Percentiles rank a stretch among this genome's conserved stretches.
Evolutionary conservation across 1,140 invertebrate genomes (phyloP).

Genomic region (Eriosoma lanigerum): DNA sequence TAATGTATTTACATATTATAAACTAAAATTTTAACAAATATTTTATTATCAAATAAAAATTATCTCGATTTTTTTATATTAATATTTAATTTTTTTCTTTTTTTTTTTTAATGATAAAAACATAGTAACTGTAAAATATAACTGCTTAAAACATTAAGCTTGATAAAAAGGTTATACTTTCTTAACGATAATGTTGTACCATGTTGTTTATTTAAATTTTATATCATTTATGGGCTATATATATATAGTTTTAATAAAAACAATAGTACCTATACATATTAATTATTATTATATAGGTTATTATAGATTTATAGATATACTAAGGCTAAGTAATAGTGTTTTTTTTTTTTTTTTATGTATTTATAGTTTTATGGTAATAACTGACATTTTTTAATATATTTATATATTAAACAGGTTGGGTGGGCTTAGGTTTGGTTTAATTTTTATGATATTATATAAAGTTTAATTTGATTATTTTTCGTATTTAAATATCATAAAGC

Average conservation of each 20-base stretch:
- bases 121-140: no score
- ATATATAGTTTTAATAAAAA: background rate
- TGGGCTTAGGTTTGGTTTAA: conserved; percentile 20
- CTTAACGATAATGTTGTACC: background rate
- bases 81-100: no score
- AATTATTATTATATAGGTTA: background rate
- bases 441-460: conserved; percentile 31
- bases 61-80: no score
- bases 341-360: conserved; percentile 11
- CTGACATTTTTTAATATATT: conserved; percentile 22
- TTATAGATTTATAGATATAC: background rate
- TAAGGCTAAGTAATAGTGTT: background rate
- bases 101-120: no score
- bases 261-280: background rate
- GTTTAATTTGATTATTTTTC: conserved; percentile 5
- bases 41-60: no score
- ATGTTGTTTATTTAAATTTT: conserved; percentile 13
- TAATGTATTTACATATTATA: no score
- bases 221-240: background rate
- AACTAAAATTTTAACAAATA: no score
- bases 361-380: conserved; percentile 3
- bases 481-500: conserved; percentile 4
- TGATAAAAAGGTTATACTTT: conserved; percentile 6
- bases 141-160: background rate
- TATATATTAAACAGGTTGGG: conserved; percentile 34